Percentiles rank a stretch among this genome's conserved stretches.
These are phyloP conservation scores for Drosophila vallismaia DNA, from an alignment of 2,888 invertebrate genomes.

Conservation along the genomic window DNA sequence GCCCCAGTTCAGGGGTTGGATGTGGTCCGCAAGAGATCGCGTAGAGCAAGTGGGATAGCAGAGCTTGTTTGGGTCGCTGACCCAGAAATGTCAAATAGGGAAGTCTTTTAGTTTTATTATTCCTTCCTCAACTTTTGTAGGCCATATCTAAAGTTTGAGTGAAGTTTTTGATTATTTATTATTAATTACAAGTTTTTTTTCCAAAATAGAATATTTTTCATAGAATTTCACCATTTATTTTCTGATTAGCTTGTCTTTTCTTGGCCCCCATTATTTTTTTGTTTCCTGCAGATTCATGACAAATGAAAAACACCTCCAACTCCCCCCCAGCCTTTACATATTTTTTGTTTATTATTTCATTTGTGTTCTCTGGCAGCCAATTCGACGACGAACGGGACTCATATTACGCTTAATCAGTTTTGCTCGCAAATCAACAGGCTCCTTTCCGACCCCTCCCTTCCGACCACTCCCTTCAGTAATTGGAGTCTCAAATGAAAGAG, in stretches of 20 bases:
- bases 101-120: constrained; percentile 73
- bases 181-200: too few species aligned
- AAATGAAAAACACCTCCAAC: neutral
- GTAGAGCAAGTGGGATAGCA: neutral
- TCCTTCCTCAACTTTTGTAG: constrained; percentile 27
- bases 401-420: constrained; percentile 70
- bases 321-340: neutral
- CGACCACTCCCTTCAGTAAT: constrained; percentile 53
- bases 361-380: constrained; percentile 22
- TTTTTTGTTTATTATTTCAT: constrained; percentile 20
- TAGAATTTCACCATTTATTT: constrained; percentile 6
- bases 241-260: neutral
- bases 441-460: neutral
- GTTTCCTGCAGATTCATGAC: too few species aligned
- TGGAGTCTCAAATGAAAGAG: constrained; percentile 65
- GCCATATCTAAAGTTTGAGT: constrained; percentile 8
- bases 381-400: constrained; percentile 49
- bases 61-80: constrained; percentile 80
- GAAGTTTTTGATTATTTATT: neutral
- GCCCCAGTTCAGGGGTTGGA: constrained; percentile 28
- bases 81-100: constrained; percentile 83
- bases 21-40: constrained; percentile 3
- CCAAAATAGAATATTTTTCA: neutral
- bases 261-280: neutral
- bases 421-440: constrained; percentile 52